Base-by-base conservation (phyloP, 2,113 vertebrate species). In the Bothrops jararaca region DNA sequence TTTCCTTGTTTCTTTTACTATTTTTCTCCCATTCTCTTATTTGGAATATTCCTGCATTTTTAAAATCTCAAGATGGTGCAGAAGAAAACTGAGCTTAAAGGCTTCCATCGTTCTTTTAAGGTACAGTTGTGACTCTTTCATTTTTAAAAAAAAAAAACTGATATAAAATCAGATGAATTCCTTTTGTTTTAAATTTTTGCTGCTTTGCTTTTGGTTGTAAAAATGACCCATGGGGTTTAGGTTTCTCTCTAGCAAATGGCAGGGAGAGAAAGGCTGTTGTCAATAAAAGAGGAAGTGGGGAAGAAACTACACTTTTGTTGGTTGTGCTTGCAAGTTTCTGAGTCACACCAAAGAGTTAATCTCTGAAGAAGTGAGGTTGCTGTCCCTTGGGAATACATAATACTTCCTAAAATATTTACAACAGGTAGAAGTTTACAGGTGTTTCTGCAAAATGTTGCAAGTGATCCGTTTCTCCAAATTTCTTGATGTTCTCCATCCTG, bases 91-190 rank as follows among this genome's bases (percentile, higher is more conserved):
- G 98, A 99, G 96, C 97, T 98, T 94, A 98, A 98, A 93, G 98
- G 98, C 95, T 99, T 99, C 95, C 98, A 99, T 92, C 98, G 98
- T 96, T 99, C 99, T 34, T 99, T 99, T 96, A 99, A 98, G 98
- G 99, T 99, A 95, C 96, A 95, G 9, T 50, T 1, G 9, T 45
- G 23, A 39, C 1, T 24, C 2, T 39, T 22, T 86, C 29, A 10
- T 89, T 60, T 50, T 50, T 10, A 6, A 45, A 45, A 45, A 45
- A 7, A 20, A 10, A 29, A 64, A 29, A 5, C n/a, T 48, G 39
- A 1, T 5, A 29, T 12, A 22, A 22, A 9, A 80, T 22, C 18
- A 80, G 69, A 39, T 39, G 69, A 39, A 22, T 80, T 80, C 22
- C 34, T 80, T 80, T 34, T 80, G 34, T 39, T 80, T 42, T 80